Percentiles rank a stretch among this genome's conserved stretches.
Evolutionary conservation across 2,113 vertebrate species (phyloP).

Genomic region (Ageneiosus marmoratus): DNA sequence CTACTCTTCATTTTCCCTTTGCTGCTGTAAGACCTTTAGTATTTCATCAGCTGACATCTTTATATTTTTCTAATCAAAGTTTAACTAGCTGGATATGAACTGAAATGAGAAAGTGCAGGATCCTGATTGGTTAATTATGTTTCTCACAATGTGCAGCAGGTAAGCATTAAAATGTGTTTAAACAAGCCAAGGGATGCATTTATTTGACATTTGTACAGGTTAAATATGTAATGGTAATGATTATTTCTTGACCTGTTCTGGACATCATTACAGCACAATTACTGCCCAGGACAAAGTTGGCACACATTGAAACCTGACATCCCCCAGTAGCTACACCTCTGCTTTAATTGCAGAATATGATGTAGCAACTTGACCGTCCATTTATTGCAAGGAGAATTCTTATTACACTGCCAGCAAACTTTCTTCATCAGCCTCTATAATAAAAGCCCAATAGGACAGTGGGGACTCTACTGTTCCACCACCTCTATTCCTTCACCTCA

Average conservation of each 20-base stretch:
- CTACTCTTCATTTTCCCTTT: background rate
- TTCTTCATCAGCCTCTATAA: constrained; percentile 2
- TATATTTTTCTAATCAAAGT: background rate
- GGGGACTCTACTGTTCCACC: background rate
- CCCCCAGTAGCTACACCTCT: background rate
- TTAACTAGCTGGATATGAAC: background rate
- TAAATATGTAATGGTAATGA: constrained; percentile 7
- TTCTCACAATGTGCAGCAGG: background rate
- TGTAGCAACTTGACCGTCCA: background rate
- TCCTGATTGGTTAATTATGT: background rate
- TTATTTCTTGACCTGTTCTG: constrained; percentile 9
- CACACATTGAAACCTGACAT: background rate
- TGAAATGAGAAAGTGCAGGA: background rate
- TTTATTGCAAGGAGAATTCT: background rate
- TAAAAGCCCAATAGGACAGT: background rate
- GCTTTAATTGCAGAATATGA: background rate
- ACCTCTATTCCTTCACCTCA: background rate
- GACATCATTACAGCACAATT: background rate
- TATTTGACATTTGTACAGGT: constrained; percentile 6
- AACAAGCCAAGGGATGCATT: background rate
- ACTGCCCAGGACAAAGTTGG: background rate
- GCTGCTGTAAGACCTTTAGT: background rate
- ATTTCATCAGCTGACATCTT: background rate
- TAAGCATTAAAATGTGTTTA: background rate
- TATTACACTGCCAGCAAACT: background rate